A percentile compares a stretch with the other conserved stretches of the same genome.
phyloP scores from a whole-genome alignment of 2,888 invertebrate genomes.

The Cyrtodaria siliqua region DNA sequence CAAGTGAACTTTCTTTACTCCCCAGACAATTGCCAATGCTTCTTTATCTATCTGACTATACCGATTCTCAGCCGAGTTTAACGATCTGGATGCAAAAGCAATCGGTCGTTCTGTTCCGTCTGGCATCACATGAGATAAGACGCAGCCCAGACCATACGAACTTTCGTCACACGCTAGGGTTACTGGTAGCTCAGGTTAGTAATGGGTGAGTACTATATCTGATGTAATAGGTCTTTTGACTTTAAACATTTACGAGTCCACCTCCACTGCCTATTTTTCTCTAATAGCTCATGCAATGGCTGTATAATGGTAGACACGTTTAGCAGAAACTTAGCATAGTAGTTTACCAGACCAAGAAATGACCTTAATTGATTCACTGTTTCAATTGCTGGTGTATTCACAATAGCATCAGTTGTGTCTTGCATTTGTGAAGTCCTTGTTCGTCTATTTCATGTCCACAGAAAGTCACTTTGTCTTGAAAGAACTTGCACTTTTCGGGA shows the following conservation, averaged over 20 bases:
- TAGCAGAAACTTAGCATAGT: constrained; percentile 38
- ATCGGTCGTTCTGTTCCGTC: constrained; percentile 45
- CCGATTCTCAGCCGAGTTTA: constrained; percentile 83
- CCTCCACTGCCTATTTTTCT: constrained; percentile 25
- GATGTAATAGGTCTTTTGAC: constrained; percentile 69
- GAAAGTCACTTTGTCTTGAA: constrained; percentile 32
- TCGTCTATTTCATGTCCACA: constrained; percentile 47
- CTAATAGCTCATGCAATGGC: constrained; percentile 35
- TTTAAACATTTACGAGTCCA: constrained; percentile 36
- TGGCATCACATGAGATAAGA: constrained; percentile 64
- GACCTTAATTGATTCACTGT: constrained; percentile 35
- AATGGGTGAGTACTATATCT: constrained; percentile 75
- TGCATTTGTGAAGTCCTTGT: constrained; percentile 40
- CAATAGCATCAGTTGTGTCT: constrained; percentile 35
- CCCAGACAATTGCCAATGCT: constrained; percentile 84
- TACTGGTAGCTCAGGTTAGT: constrained; percentile 75
- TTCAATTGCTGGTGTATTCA: constrained; percentile 30
- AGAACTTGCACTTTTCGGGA: constrained; percentile 47
- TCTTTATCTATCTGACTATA: constrained; percentile 85
- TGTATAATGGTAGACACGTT: constrained; percentile 34
- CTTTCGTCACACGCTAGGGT: constrained; percentile 85
- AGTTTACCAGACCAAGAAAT: constrained; percentile 42
- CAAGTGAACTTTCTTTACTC: too few relatives aligned
- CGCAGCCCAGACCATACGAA: constrained; percentile 78
- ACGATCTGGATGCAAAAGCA: constrained; percentile 84